Percentiles rank a stretch among this genome's conserved stretches.
phyloP scores from a whole-genome alignment of 1,140 invertebrate genomes.

The Drosophila nannoptera region DNA sequence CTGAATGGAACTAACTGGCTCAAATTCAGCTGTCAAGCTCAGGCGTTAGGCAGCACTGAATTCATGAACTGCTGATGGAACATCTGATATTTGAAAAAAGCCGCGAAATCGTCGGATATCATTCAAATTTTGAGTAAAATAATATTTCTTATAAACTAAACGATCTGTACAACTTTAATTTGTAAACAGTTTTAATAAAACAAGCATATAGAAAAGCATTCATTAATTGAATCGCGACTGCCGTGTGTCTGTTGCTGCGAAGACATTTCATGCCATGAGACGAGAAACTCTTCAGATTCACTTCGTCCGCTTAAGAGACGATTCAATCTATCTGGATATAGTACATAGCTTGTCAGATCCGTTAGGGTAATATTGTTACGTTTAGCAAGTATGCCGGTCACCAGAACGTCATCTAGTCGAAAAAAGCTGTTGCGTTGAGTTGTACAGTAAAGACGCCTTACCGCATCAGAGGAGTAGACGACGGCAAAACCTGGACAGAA shows the following conservation, averaged over 20 bases:
- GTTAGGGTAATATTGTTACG: slow-evolving; percentile 82
- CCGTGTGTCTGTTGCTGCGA: slow-evolving; percentile 48
- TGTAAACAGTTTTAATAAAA: no score
- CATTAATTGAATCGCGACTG: neutral
- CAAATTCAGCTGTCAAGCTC: neutral
- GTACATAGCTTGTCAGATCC: slow-evolving; percentile 79
- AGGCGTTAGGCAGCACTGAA: slow-evolving; percentile 17
- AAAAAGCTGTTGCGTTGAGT: slow-evolving; percentile 84
- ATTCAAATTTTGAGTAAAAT: neutral
- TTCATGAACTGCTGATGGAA: slow-evolving; percentile 2
- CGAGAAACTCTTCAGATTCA: slow-evolving; percentile 78
- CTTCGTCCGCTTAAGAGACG: slow-evolving; percentile 40
- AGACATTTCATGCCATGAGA: slow-evolving; percentile 81
- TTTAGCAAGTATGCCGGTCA: slow-evolving; percentile 86
- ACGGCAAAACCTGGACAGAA: slow-evolving; percentile 88
- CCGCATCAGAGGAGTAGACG: slow-evolving; percentile 85
- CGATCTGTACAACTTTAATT: no score
- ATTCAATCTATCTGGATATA: slow-evolving; percentile 66
- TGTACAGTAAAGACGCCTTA: slow-evolving; percentile 82
- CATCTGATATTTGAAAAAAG: neutral
- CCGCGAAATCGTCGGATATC: neutral
- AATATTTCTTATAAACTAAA: no score
- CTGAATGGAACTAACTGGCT: neutral
- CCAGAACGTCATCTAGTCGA: slow-evolving; percentile 91
- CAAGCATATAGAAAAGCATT: no score